Conservation (phyloP, 2,888 invertebrate species). For the Coleophora flavipennella region DNA sequence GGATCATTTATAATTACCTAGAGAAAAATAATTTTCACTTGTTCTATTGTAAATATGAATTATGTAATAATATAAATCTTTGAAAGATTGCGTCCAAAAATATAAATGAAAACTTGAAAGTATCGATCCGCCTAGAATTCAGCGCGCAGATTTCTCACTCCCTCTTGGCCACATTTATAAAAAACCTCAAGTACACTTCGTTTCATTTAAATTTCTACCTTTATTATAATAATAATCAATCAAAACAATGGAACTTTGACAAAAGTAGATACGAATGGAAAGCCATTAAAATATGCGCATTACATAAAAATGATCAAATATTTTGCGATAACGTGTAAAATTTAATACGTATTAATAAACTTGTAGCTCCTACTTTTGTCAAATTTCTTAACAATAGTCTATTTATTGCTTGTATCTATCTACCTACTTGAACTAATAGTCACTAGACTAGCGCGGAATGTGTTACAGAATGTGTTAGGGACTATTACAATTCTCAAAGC, state of each 20-base stretch:
- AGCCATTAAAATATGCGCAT: slow-evolving; percentile 32
- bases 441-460: slow-evolving; percentile 23
- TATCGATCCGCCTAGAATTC: slow-evolving; percentile 2
- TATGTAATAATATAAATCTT: too few species aligned
- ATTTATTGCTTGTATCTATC: slow-evolving; percentile 64
- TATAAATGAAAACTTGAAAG: slow-evolving; percentile 24
- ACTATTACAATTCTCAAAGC: slow-evolving; percentile 18
- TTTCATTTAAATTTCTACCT: slow-evolving; percentile 34
- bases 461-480: too few species aligned
- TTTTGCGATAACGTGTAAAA: slow-evolving; percentile 23
- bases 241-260: slow-evolving; percentile 45
- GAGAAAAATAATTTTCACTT: slow-evolving; percentile 35
- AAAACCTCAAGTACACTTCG: slow-evolving; percentile 42
- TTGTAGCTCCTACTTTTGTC: slow-evolving; percentile 41
- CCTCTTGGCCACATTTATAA: slow-evolving; percentile 17
- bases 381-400: slow-evolving; percentile 49
- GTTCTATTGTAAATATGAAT: too few species aligned
- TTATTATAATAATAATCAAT: slow-evolving; percentile 30
- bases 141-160: not conserved
- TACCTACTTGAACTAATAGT: slow-evolving; percentile 33
- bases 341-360: slow-evolving; percentile 22
- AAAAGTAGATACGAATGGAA: slow-evolving; percentile 41
- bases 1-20: too few species aligned
- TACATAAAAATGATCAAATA: too few species aligned
- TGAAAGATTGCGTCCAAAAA: slow-evolving; percentile 38